Percentiles rank a stretch among this genome's conserved stretches.
Conservation (phyloP, 2,797 vertebrate species). For the Chloroceryle inda region DNA sequence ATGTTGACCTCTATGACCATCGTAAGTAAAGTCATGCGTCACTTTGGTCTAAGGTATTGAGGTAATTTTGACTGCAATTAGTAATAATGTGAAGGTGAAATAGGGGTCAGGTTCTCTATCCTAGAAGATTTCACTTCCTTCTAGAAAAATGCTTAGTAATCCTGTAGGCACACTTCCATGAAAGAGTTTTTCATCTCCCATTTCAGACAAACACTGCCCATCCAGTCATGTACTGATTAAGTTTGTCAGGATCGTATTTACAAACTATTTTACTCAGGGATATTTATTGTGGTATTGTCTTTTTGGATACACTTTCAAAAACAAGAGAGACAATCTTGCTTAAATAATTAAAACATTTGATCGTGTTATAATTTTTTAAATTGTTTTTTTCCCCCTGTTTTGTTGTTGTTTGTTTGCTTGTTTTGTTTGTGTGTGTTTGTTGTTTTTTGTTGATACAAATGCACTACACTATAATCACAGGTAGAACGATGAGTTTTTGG, state of each 20-base stretch:
- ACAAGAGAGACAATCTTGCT: neutral
- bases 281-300: neutral
- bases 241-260: neutral
- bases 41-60: neutral
- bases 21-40: neutral
- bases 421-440: too few relatives aligned
- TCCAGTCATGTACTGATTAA: neutral
- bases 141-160: neutral
- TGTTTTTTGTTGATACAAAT: neutral
- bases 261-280: rapidly evolving
- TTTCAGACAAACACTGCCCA: neutral
- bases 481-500: neutral
- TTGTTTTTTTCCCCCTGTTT: neutral
- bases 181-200: neutral
- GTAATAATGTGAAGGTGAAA: neutral
- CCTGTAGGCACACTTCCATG: neutral
- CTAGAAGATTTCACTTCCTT: neutral
- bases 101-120: neutral
- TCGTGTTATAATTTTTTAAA: neutral
- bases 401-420: too few relatives aligned
- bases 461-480: neutral
- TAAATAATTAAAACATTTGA: neutral
- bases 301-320: neutral
- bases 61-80: neutral
- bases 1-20: neutral